phyloP scores from a whole-genome alignment of 2,113 vertebrate genomes.

The Hylia prasina region DNA sequence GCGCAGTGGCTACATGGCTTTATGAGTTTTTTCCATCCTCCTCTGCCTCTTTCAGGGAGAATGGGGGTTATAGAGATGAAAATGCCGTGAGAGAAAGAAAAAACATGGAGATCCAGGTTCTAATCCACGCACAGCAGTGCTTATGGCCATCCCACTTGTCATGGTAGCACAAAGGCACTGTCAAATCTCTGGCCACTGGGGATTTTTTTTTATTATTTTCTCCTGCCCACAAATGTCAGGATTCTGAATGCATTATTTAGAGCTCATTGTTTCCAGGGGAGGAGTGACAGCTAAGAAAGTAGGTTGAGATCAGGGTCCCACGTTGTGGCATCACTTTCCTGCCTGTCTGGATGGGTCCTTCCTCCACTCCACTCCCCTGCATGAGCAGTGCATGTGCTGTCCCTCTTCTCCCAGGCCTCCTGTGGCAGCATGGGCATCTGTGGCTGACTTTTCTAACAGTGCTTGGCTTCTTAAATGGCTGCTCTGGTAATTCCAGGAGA shows the following conservation, averaged over 20 bases:
- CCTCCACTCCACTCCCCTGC: neutral
- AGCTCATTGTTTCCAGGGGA: neutral
- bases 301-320: neutral
- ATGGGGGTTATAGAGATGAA: neutral
- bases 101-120: neutral
- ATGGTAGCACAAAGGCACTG: neutral
- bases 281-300: neutral
- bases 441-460: neutral
- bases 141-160: neutral
- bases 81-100: neutral
- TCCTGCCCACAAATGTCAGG: neutral
- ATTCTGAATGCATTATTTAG: neutral
- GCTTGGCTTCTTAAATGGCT: neutral
- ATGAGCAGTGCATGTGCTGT: fast-evolving
- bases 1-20: neutral
- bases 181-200: neutral
- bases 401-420: neutral
- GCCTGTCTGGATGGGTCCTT: fast-evolving
- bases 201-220: neutral
- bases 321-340: neutral
- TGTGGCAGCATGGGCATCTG: fast-evolving
- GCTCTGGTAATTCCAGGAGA: neutral
- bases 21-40: neutral
- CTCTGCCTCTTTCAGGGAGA: neutral
- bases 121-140: neutral